A percentile compares a stretch with the other conserved stretches of the same genome.
Conservation (phyloP, 1,140 invertebrate species). For the Hermetia illucens region DNA sequence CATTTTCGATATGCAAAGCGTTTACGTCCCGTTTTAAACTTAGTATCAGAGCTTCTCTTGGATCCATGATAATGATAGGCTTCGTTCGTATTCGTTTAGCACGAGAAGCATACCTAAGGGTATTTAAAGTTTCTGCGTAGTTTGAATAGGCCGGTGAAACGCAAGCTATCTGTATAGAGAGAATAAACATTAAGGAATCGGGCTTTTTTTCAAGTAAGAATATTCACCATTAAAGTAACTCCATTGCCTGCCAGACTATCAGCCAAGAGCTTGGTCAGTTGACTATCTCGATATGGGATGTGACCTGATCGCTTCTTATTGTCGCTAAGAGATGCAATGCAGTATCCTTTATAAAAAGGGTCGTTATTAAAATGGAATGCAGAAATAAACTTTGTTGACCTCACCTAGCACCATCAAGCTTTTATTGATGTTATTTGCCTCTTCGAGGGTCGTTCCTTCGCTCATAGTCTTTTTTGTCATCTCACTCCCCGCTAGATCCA, state of each 20-base stretch:
- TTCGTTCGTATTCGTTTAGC: conserved; percentile 81
- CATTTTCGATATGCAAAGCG: conserved; percentile 81
- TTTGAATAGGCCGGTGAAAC: conserved; percentile 77
- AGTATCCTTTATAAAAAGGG: conserved; percentile 55
- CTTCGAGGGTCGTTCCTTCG: conserved; percentile 76
- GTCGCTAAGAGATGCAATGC: conserved; percentile 82
- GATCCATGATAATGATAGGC: conserved; percentile 88
- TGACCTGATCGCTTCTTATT: conserved; percentile 64
- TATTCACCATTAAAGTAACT: conserved; percentile 74
- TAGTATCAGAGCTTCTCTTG: conserved; percentile 78
- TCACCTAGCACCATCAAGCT: conserved; percentile 84
- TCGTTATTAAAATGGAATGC: background rate
- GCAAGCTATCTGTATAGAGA: conserved; percentile 69
- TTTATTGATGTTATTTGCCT: conserved; percentile 93
- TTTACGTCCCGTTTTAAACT: conserved; percentile 79
- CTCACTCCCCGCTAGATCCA: conserved; percentile 88
- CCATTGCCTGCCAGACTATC: conserved; percentile 91
- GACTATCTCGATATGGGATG: conserved; percentile 87
- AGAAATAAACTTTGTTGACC: background rate
- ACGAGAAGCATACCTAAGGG: conserved; percentile 72
- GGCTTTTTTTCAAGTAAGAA: background rate
- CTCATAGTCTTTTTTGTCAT: conserved; percentile 89
- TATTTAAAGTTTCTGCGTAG: conserved; percentile 80
- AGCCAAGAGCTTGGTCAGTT: conserved; percentile 81
- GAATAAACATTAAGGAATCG: too few relatives aligned